A percentile compares a stretch with the other conserved stretches of the same genome.
Evolutionary conservation across 30 jellyfish, hydroid and myxozoan species (phyloP).

Genomic region (Aurelia sp.): DNA sequence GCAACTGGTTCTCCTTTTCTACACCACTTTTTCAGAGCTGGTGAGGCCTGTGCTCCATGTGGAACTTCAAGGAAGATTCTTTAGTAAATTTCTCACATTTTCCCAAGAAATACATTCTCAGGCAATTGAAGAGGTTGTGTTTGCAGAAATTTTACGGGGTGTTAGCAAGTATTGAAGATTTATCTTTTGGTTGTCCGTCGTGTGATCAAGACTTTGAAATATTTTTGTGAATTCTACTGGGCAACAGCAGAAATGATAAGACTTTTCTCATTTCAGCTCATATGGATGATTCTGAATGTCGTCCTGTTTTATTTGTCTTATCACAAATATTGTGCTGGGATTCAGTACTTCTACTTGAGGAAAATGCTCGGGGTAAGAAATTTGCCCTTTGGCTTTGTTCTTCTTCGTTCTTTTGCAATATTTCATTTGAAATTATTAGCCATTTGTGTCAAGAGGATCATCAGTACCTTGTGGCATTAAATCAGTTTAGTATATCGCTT

Average conservation of each 20-base stretch:
- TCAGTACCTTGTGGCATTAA: too few species aligned
- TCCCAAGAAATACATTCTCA: too few species aligned
- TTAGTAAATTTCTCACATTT: too few species aligned
- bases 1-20: too few species aligned
- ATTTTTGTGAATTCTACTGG: neutral
- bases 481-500: too few species aligned
- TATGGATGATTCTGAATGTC: constrained; percentile 27
- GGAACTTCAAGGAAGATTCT: too few species aligned
- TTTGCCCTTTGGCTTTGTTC: neutral
- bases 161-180: neutral
- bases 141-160: too few species aligned
- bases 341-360: constrained; percentile 46
- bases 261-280: constrained; percentile 2
- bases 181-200: neutral
- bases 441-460: too few species aligned
- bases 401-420: neutral
- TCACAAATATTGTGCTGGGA: constrained; percentile 42
- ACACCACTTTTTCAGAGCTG: too few species aligned
- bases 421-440: neutral
- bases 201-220: neutral
- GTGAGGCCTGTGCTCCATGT: too few species aligned
- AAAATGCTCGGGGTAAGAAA: constrained; percentile 48
- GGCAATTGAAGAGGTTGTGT: too few species aligned
- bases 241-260: neutral
- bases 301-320: constrained; percentile 38